Percentiles rank a stretch among this genome's conserved stretches.
These are phyloP conservation scores for Pomatostomus ruficeps DNA, from an alignment of 2,113 vertebrate genomes.

Conservation along the genomic window DNA sequence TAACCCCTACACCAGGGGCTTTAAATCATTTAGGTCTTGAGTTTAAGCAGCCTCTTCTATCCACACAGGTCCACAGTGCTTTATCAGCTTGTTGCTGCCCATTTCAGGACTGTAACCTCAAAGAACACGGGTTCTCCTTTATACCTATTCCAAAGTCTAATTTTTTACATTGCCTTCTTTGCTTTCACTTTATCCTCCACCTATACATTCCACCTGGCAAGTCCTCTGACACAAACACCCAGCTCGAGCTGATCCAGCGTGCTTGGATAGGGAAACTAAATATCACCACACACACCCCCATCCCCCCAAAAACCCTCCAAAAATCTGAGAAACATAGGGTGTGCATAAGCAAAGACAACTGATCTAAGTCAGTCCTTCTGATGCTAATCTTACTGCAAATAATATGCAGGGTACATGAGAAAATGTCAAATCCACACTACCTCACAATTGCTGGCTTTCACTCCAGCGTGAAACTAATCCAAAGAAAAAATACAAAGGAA, in stretches of 20 bases:
- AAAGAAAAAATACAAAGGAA: slow-evolving; percentile 21
- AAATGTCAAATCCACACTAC: slow-evolving; percentile 14
- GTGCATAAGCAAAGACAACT: slow-evolving; percentile 1
- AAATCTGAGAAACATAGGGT: not conserved
- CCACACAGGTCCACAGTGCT: not conserved
- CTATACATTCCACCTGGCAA: not conserved
- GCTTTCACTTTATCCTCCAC: slow-evolving; percentile 12
- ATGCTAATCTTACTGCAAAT: slow-evolving; percentile 57
- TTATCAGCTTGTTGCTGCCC: not conserved
- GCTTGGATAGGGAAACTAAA: not conserved
- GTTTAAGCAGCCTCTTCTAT: not conserved
- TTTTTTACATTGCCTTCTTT: not conserved
- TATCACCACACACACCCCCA: not conserved
- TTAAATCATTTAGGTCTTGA: not conserved
- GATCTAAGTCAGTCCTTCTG: slow-evolving; percentile 22
- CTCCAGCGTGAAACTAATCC: slow-evolving; percentile 34
- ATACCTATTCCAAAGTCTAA: not conserved
- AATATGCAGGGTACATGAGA: slow-evolving; percentile 43
- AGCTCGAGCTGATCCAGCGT: not conserved
- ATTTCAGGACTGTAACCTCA: not conserved
- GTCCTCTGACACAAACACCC: not conserved
- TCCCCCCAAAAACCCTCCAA: not conserved
- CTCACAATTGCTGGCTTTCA: slow-evolving; percentile 45
- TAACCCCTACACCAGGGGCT: not conserved
- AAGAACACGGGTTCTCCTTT: not conserved